These are phyloP conservation scores for Allygus modestus DNA, from an alignment of 2,888 invertebrate genomes.

Conservation along the genomic window DNA sequence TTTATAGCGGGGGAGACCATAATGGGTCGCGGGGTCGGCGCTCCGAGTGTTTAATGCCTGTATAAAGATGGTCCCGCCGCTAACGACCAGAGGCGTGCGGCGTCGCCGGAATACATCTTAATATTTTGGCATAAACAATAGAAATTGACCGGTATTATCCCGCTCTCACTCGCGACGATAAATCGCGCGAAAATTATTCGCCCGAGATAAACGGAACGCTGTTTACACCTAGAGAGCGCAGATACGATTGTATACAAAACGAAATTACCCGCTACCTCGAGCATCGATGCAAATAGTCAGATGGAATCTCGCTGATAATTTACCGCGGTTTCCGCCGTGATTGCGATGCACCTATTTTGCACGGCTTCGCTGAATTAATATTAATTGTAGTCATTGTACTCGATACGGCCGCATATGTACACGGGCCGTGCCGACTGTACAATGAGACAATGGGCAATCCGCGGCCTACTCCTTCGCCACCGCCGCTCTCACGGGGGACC, in stretches of 20 bases:
- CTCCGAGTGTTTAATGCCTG: slow-evolving; percentile 55
- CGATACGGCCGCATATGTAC: not conserved
- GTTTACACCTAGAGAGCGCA: slow-evolving; percentile 29
- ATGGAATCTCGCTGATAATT: slow-evolving; percentile 54
- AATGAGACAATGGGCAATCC: slow-evolving; percentile 60
- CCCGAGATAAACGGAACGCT: slow-evolving; percentile 22
- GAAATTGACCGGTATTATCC: slow-evolving; percentile 11
- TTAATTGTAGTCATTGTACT: slow-evolving; percentile 53
- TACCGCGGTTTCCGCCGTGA: slow-evolving; percentile 1
- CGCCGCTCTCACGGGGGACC: no score
- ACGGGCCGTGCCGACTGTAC: slow-evolving; percentile 38
- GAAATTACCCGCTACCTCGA: slow-evolving; percentile 37
- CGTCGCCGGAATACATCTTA: slow-evolving; percentile 60
- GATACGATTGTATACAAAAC: slow-evolving; percentile 56
- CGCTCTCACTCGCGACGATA: not conserved
- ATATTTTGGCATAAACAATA: slow-evolving; percentile 62
- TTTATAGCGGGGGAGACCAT: slow-evolving; percentile 25
- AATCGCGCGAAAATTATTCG: slow-evolving; percentile 39
- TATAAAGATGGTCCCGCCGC: slow-evolving; percentile 48
- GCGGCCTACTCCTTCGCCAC: slow-evolving; percentile 5
- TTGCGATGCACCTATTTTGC: slow-evolving; percentile 55
- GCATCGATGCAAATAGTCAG: slow-evolving; percentile 55
- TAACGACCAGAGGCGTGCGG: no score
- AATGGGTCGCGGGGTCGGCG: slow-evolving; percentile 15
- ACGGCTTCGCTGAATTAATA: slow-evolving; percentile 56